phyloP scores from a whole-genome alignment of 92 coral and sea anemone genomes.

The Diadumene lineata region DNA sequence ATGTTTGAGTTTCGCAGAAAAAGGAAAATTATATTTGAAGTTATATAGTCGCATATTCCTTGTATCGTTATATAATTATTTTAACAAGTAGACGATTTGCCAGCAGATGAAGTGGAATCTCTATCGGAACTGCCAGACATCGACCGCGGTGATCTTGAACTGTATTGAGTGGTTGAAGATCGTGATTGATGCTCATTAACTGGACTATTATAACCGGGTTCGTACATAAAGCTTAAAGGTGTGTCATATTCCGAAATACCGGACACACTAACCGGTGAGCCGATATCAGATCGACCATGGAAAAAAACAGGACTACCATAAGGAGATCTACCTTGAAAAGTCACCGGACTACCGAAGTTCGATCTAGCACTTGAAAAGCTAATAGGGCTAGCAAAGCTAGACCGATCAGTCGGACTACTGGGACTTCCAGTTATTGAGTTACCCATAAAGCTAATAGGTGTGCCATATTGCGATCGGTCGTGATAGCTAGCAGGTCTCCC shows the following conservation, averaged over 20 bases:
- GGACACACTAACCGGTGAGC: background rate
- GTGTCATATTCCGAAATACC: conserved; percentile 11
- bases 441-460: conserved; percentile 8
- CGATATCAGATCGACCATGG: background rate
- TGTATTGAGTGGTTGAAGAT: conserved; percentile 5
- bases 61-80: too few species aligned
- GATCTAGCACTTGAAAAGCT: conserved; percentile 3
- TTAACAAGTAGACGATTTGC: conserved; percentile 6
- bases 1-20: too few species aligned
- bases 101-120: conserved; percentile 1
- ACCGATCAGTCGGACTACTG: conserved; percentile 18
- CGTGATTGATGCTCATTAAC: background rate
- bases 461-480: conserved; percentile 22
- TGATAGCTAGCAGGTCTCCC: conserved; percentile 9
- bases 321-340: conserved; percentile 8
- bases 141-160: conserved; percentile 17
- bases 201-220: conserved; percentile 1
- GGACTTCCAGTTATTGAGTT: conserved; percentile 4
- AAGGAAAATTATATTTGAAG: too few species aligned
- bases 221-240: conserved; percentile 14
- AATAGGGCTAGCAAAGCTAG: conserved; percentile 15
- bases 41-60: too few species aligned
- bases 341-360: conserved; percentile 6
- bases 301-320: background rate
- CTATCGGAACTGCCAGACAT: conserved; percentile 9